Base-by-base conservation (phyloP, 2,113 vertebrate species). In the Cnemophilus loriae region DNA sequence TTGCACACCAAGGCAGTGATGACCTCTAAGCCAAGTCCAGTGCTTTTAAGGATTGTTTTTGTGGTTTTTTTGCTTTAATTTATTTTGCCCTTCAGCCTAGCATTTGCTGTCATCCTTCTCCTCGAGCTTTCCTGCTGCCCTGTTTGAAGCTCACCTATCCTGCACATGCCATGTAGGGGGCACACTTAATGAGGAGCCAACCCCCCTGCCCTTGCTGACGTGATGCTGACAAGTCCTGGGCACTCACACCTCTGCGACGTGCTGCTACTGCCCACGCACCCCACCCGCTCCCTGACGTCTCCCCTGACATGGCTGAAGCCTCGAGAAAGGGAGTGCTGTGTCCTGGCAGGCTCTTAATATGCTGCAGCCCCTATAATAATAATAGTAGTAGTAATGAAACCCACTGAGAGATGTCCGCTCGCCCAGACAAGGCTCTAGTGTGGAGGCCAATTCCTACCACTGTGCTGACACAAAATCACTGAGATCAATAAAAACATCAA, bases 391-490 rank as follows among this genome's bases (percentile, higher is more conserved):
- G 49, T 52, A 94, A 93, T 88, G 89, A 93, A 88, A 88, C 18
- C 44, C 53, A 79, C 5, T 78, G 64, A 93, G 69, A 94, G 74
- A 84, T 49, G 44, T 60, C 76, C 0, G 0, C 68, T 94, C 0
- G 1, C 59, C 41, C 63, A 63, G 78, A 65, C 49, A 59, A 39
- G 67, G 60, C 71, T 86, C 13, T 21, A 26, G 71, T 1, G 0
- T 0, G 0, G 61, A 84, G 55, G 68, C 41, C 75, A 87, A 35
- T 44, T 92, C 55, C 83, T 84, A 42, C 52, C 18, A 19, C 68
- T 18, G 59, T 0, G 8, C 73, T 95, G 93, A 93, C 94, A 92
- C 73, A 84, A 92, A 96, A 89, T 95, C 96, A 90, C 95, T 64
- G 84, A 89, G 64, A 95, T 95, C 89, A 89, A 89, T 92, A 80